Evolutionary conservation across 2,797 vertebrate species (phyloP).

Genomic region (Petrocephalus sullivani): DNA sequence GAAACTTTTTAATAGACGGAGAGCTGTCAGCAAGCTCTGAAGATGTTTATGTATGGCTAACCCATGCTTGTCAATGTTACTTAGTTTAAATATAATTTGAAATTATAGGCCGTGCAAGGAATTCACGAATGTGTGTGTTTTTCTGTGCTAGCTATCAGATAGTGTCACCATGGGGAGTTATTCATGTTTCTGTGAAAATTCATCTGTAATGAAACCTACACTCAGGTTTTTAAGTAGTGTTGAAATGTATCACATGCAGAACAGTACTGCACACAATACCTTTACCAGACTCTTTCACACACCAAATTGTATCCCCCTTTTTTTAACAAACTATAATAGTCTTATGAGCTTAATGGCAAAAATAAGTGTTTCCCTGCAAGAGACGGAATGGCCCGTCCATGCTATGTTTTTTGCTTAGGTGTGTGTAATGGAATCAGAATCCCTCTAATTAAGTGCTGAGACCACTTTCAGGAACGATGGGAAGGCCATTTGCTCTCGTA

Average conservation of each 20-base stretch:
- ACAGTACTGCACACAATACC: background rate
- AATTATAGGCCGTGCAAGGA: background rate
- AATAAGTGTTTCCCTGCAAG: background rate
- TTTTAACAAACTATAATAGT: background rate
- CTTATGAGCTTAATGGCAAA: background rate
- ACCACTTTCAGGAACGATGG: background rate
- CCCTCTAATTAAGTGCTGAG: background rate
- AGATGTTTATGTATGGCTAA: background rate
- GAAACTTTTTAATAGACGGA: conserved; percentile 16
- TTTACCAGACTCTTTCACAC: background rate
- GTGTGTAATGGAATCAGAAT: background rate
- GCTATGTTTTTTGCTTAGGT: background rate
- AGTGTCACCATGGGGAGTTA: background rate
- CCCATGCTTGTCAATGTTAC: background rate
- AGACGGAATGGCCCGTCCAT: background rate
- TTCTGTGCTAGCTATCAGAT: conserved; percentile 2
- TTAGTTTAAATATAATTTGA: background rate
- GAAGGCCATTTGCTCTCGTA: background rate
- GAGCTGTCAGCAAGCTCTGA: conserved; percentile 11
- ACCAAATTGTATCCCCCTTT: background rate
- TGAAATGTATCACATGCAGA: background rate
- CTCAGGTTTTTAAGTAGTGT: background rate
- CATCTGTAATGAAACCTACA: background rate
- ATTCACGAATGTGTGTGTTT: background rate
- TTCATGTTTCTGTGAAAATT: background rate